These are phyloP conservation scores for Chlamydotis undulata DNA, from an alignment of 2,113 vertebrate species.

Conservation along the genomic window DNA sequence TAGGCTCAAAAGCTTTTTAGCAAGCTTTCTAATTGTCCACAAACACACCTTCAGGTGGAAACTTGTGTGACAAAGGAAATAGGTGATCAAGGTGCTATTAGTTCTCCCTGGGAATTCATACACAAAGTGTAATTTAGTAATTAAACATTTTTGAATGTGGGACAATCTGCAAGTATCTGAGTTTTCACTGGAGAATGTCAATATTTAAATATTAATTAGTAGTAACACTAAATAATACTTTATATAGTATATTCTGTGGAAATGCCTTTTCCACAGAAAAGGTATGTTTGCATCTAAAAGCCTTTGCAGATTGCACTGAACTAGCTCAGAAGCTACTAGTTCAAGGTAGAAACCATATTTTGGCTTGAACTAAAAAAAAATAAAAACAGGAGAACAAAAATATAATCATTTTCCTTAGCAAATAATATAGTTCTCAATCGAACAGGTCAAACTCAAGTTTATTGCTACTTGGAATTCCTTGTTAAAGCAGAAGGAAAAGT, in stretches of 20 bases:
- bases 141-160: neutral
- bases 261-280: neutral
- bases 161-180: neutral
- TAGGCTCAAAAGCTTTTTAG: neutral
- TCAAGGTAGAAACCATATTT: neutral
- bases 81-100: neutral
- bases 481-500: neutral
- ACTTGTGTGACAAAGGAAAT: neutral
- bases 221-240: neutral
- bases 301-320: neutral
- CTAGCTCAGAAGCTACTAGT: neutral
- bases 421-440: neutral
- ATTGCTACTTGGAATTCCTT: neutral
- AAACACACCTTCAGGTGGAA: neutral
- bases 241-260: neutral
- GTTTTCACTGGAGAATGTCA: neutral
- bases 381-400: neutral
- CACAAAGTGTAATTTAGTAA: neutral
- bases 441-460: neutral
- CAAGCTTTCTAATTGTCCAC: neutral
- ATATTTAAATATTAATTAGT: neutral
- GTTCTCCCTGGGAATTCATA: neutral
- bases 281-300: neutral
- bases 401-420: neutral
- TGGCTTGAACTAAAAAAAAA: neutral